Evolutionary conservation across 2,797 vertebrate species (phyloP).

Genomic region (Macrochelys suwanniensis): DNA sequence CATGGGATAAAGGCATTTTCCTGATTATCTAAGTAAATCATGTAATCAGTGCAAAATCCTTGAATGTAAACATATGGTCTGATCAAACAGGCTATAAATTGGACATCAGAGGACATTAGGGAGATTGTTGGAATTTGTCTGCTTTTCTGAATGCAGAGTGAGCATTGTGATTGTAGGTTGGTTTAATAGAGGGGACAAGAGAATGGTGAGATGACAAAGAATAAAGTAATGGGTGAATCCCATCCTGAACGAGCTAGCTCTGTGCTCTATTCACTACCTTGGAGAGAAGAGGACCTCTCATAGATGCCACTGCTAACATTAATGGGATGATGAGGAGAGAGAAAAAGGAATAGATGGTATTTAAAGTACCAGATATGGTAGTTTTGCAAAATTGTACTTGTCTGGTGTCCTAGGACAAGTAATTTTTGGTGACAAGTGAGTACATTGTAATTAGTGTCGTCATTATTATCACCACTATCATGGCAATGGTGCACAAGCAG

Average conservation of each 20-base stretch:
- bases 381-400: neutral
- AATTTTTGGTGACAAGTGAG: neutral
- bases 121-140: neutral
- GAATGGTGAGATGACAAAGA: accelerated
- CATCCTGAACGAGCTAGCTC: neutral
- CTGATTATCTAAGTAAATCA: slow-evolving; percentile 15
- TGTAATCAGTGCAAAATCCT: accelerated
- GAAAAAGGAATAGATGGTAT: neutral
- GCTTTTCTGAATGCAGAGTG: neutral
- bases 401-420: neutral
- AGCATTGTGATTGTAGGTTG: neutral
- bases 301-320: accelerated
- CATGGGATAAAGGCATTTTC: neutral
- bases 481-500: neutral
- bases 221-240: neutral
- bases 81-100: neutral
- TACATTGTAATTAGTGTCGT: neutral
- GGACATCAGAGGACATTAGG: neutral
- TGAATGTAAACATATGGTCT: accelerated
- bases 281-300: neutral
- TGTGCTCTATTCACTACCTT: accelerated
- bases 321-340: neutral
- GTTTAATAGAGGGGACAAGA: accelerated
- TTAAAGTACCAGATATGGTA: neutral
- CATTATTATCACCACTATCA: neutral